A percentile compares a stretch with the other conserved stretches of the same genome.
phyloP scores from a whole-genome alignment of 1,140 invertebrate genomes.

The Aphaenogaster rudis region DNA sequence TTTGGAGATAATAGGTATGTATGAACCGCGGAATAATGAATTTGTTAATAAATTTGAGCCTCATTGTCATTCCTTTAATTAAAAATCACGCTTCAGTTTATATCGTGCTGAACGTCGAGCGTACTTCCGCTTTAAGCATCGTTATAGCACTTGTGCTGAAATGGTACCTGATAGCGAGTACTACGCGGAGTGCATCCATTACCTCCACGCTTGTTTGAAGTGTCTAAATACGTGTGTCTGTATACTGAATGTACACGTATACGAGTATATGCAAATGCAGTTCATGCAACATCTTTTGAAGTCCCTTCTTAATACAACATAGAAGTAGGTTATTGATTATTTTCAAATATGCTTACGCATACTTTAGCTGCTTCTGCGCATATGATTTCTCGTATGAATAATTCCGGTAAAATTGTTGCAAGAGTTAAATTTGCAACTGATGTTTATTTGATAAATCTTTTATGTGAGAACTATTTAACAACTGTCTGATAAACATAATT shows the following conservation, averaged over 20 bases:
- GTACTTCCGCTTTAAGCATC: conserved; percentile 50
- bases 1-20: neutral
- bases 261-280: conserved; percentile 34
- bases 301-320: conserved; percentile 28
- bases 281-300: conserved; percentile 46
- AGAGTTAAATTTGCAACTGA: conserved; percentile 12
- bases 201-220: conserved; percentile 53
- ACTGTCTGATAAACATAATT: neutral
- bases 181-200: conserved; percentile 67
- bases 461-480: neutral
- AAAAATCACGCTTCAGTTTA: conserved; percentile 37
- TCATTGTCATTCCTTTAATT: conserved; percentile 22
- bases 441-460: neutral
- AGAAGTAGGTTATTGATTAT: conserved; percentile 24
- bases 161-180: conserved; percentile 60
- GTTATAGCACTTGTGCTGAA: conserved; percentile 57
- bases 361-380: neutral
- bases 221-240: conserved; percentile 68
- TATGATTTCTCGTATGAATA: neutral
- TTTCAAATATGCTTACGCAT: conserved; percentile 19
- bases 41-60: neutral
- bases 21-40: neutral
- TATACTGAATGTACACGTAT: conserved; percentile 14
- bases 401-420: neutral
- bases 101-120: conserved; percentile 24